A percentile compares a stretch with the other conserved stretches of the same genome.
Evolutionary conservation across 2,888 invertebrate species (phyloP).

Genomic region (Dendrolimus pini): DNA sequence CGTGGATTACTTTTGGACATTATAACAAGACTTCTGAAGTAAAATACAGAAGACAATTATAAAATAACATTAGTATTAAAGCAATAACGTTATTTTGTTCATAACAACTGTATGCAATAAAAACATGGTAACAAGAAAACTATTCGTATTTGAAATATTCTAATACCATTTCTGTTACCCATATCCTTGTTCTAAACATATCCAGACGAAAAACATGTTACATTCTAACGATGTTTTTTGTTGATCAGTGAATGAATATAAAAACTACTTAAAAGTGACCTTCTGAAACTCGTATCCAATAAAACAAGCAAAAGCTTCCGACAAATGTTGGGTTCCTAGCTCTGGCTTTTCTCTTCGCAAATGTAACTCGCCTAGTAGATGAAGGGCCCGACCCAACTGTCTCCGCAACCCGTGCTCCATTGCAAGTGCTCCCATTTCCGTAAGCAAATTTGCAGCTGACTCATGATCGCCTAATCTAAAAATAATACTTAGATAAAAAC

Average conservation of each 20-base stretch:
- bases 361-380: conserved; percentile 61
- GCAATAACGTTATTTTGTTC: not conserved
- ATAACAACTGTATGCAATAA: not conserved
- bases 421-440: conserved; percentile 61
- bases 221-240: not conserved
- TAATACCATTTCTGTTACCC: not conserved
- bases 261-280: conserved; percentile 14
- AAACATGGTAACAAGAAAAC: not conserved
- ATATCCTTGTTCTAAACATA: not conserved
- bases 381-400: conserved; percentile 57
- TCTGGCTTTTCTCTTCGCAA: conserved; percentile 55
- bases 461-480: conserved; percentile 53
- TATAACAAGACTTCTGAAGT: not conserved
- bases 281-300: conserved; percentile 47
- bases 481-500: not conserved
- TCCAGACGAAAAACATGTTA: not conserved
- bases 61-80: not conserved
- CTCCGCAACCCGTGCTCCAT: conserved; percentile 48
- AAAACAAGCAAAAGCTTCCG: conserved; percentile 61
- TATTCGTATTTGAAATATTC: not conserved
- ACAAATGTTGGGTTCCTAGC: conserved; percentile 57
- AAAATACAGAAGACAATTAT: conserved; percentile 2
- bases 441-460: conserved; percentile 47
- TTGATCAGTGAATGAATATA: not conserved
- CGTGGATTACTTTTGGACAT: conserved; percentile 1